Conservation (phyloP, 2,797 vertebrate species). For the Pangasius macronema region DNA sequence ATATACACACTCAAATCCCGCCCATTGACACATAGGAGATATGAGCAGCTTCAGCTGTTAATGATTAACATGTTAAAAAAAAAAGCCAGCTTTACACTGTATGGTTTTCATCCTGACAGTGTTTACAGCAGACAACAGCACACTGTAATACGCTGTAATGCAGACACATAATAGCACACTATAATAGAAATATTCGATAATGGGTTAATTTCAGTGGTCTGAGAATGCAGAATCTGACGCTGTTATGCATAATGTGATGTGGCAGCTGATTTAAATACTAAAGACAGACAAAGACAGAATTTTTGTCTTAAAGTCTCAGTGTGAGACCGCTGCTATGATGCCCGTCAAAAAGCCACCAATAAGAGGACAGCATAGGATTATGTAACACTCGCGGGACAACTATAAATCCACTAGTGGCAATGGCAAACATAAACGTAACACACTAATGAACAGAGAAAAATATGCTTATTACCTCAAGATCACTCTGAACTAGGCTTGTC, state of each 20-base stretch:
- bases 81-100: background rate
- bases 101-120: background rate
- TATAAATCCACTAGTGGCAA: background rate
- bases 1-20: background rate
- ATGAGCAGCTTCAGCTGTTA: background rate
- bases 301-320: background rate
- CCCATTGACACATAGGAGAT: background rate
- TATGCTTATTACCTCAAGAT: background rate
- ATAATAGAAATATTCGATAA: background rate
- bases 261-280: no score
- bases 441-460: background rate
- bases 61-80: background rate
- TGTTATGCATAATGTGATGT: background rate
- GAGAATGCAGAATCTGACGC: background rate
- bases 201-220: background rate
- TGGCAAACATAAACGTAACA: background rate
- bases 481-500: background rate
- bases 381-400: background rate
- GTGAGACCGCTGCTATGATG: background rate
- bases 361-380: background rate
- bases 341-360: background rate
- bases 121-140: background rate
- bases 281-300: background rate
- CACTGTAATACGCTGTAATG: background rate
- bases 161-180: background rate